Conservation (phyloP, 2,888 invertebrate species). For the Pammene aurita region DNA sequence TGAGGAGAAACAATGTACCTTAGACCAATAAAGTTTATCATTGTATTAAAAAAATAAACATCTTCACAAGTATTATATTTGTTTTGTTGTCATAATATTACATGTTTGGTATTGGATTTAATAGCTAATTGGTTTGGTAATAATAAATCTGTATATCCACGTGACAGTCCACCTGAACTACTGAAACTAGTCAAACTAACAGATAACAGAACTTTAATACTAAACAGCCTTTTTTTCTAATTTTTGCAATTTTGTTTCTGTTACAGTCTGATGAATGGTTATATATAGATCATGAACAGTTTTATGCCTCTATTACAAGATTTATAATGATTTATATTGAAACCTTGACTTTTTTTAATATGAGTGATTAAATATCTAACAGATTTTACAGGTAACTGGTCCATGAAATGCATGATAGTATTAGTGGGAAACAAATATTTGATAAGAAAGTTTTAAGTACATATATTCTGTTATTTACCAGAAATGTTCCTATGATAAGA, state of each 20-base stretch:
- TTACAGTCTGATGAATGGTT: conserved; percentile 2
- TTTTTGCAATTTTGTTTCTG: too few species aligned
- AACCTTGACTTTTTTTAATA: background rate
- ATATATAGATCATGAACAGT: background rate
- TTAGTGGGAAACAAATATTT: conserved; percentile 10
- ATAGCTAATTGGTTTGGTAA: conserved; percentile 7
- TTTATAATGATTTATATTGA: conserved; percentile 1
- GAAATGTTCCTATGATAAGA: conserved; percentile 31
- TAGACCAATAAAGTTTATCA: background rate
- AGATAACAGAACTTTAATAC: too few species aligned
- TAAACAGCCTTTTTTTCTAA: too few species aligned
- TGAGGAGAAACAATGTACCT: background rate
- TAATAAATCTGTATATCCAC: conserved; percentile 1
- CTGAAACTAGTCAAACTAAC: too few species aligned
- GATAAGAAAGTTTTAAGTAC: conserved; percentile 37
- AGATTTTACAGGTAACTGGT: too few species aligned
- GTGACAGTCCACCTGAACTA: conserved; percentile 2
- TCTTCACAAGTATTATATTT: conserved; percentile 20
- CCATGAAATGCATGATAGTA: conserved; percentile 20
- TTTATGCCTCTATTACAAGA: too few species aligned
- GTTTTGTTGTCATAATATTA: conserved; percentile 24
- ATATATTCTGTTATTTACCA: conserved; percentile 16
- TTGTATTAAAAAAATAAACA: conserved; percentile 30
- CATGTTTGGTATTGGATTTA: conserved; percentile 17
- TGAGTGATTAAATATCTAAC: background rate